A percentile compares a stretch with the other conserved stretches of the same genome.
Conservation (phyloP, 2,113 vertebrate species). For the Bambusicola thoracicus region DNA sequence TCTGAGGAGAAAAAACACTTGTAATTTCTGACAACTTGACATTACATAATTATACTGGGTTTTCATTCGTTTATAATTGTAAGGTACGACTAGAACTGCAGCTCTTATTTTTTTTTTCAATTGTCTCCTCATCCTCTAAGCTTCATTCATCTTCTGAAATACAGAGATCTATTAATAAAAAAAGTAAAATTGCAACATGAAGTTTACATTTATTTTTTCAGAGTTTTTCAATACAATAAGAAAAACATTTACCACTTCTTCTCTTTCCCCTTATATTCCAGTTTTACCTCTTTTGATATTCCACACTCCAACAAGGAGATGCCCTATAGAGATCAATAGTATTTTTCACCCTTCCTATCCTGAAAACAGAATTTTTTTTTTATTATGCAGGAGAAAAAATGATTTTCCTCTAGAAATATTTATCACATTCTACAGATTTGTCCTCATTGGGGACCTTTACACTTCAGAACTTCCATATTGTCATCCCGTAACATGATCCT, state of each 20-base stretch:
- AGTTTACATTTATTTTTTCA: not conserved
- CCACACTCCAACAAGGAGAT: not conserved
- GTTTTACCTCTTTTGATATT: not conserved
- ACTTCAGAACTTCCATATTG: not conserved
- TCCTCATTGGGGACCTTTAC: not conserved
- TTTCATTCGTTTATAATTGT: not conserved
- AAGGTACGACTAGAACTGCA: not conserved
- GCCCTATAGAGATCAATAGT: not conserved
- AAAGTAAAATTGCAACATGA: not conserved
- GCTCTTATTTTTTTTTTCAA: not conserved
- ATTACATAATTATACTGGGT: not conserved
- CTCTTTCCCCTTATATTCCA: not conserved
- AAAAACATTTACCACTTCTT: not conserved
- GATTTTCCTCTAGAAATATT: not conserved
- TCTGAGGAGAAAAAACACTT: not conserved
- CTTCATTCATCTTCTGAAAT: not conserved
- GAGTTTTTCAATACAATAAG: not conserved
- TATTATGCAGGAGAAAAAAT: not conserved
- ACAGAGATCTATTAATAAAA: not conserved
- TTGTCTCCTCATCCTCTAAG: not conserved
- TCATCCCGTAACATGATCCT: not conserved
- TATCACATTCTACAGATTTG: not conserved
- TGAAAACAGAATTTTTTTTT: no score
- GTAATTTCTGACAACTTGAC: not conserved
- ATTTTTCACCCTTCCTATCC: not conserved